Base-by-base conservation (phyloP, 1,140 invertebrate species). In the Coelopa frigida region DNA sequence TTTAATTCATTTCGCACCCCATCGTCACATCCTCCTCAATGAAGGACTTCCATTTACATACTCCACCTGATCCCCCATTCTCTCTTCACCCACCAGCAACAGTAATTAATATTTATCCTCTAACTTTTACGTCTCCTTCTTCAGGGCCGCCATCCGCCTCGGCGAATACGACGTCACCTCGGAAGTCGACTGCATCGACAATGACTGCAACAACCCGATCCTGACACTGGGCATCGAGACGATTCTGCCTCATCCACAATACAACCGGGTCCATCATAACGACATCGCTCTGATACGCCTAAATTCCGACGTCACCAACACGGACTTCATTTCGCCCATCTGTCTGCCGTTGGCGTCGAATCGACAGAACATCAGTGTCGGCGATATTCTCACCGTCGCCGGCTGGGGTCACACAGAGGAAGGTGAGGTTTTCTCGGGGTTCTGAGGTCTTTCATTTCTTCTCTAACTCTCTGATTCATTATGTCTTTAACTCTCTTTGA, bases 251-350 rank as follows among this genome's bases (percentile, higher is more conserved):
- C 73, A 75, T 56, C 62, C 68, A 1, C 26, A 64, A 6, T 74
- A 71, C 38, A 57, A 49, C 24, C 44, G 15, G 8, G 24, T 61
- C 43, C 51, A 54, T 27, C 41, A 55, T 40, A 44, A 90, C 60
- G 89, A 92, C 55, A 86, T 91, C 40, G 87, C 87, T 0, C 54
- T 92, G 15, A 59, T 92, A 26, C 73, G 84, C 12, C 73, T 92
- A 1, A 84, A 83, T 54, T 50, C 47, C 50, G 79, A 85, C n/a
- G 81, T 91, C 1, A 75, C 77, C 0, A 75, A 89, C 4, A 81
- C 79, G 3, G 78, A 81, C 26, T 76, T 76, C 15, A 83, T 90
- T 26, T 75, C 81, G 45, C 88, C 87, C 0, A 79, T 89, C 24
- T 91, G 88, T 57, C 68, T 91, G 48, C 85, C 86, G 3, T 20